These are phyloP conservation scores for Diachasma alloeum DNA, from an alignment of 1,140 invertebrate genomes.

Conservation along the genomic window DNA sequence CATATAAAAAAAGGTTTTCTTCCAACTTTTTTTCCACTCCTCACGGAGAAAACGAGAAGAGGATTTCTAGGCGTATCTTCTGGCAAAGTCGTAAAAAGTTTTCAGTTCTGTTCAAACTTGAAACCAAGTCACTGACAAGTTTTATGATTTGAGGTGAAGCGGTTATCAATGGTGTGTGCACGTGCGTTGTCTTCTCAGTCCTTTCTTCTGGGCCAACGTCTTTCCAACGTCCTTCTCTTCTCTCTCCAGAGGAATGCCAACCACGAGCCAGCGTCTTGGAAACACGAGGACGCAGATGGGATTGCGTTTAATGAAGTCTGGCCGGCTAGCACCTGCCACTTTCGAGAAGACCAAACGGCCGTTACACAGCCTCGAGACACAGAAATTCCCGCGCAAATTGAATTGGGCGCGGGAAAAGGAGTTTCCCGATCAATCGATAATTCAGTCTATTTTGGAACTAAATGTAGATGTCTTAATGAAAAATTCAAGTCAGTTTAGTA, in stretches of 20 bases:
- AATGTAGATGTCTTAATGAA: no score
- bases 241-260: slow-evolving; percentile 37
- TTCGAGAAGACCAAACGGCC: slow-evolving; percentile 51
- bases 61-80: not conserved
- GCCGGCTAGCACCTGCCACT: slow-evolving; percentile 58
- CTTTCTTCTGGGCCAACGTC: slow-evolving; percentile 8
- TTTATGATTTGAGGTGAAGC: not conserved
- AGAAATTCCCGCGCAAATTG: slow-evolving; percentile 30
- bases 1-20: not conserved
- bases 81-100: not conserved
- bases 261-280: slow-evolving; percentile 44
- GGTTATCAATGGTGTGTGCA: not conserved
- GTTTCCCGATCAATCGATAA: not conserved
- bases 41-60: not conserved
- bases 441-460: no score
- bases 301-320: slow-evolving; percentile 63
- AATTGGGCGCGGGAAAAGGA: not conserved
- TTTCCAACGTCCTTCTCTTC: slow-evolving; percentile 31
- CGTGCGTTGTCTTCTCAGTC: not conserved
- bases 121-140: not conserved
- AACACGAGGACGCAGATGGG: slow-evolving; percentile 61
- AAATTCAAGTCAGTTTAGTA: no score
- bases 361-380: slow-evolving; percentile 48
- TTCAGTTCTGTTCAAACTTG: not conserved
- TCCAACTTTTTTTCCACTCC: not conserved